Base-by-base conservation (phyloP, 2,113 vertebrate species). In the Leucoraja erinaceus region DNA sequence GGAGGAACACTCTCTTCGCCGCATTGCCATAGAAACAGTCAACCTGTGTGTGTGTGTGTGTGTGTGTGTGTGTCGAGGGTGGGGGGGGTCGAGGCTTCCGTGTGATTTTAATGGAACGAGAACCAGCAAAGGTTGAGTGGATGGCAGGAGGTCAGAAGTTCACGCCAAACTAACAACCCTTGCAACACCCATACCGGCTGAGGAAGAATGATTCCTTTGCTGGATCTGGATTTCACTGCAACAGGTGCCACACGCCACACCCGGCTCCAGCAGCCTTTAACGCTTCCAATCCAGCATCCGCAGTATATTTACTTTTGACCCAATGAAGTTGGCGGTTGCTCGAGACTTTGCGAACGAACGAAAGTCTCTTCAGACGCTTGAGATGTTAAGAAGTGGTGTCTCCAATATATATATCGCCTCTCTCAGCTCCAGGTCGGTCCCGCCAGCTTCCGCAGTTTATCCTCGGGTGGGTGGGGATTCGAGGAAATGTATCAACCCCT, bases 21-120 rank as follows among this genome's bases (percentile, higher is more conserved):
- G 31, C 83, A 63, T 88, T n/a, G 83, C 83, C n/a, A 88, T 88
- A 63, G 83, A 63, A 88, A 88, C 83, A 31, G 83, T 66, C 0
- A 59, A 86, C 8, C 56, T 72, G 70, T 72, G 16, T 72, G 70
- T 72, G 70, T 72, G 70, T 72, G 2, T 72, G n/a, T 31, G 28
- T 88, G 83, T n/a, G n/a, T n/a, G n/a, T n/a, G n/a, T 66, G 20
- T 11, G 25, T 56, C 38, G n/a, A 14, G 76, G 38, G n/a, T 31
- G 28, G 63, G 83, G n/a, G n/a, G 20, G 10, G 25, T 56, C 38
- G n/a, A 38, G 76, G 1, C 25, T 22, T 83, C 25, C 11, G 1
- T 56, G 20, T 56, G 74, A 9, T 54, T 59, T 28, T 59, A 25
- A 59, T 25, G 54, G 11, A 86, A 28, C 25, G 4, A 1, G 25